Percentiles rank a stretch among this genome's conserved stretches.
Evolutionary conservation across 2,888 invertebrate genomes (phyloP).

Genomic region (Rhodophaea formosa): DNA sequence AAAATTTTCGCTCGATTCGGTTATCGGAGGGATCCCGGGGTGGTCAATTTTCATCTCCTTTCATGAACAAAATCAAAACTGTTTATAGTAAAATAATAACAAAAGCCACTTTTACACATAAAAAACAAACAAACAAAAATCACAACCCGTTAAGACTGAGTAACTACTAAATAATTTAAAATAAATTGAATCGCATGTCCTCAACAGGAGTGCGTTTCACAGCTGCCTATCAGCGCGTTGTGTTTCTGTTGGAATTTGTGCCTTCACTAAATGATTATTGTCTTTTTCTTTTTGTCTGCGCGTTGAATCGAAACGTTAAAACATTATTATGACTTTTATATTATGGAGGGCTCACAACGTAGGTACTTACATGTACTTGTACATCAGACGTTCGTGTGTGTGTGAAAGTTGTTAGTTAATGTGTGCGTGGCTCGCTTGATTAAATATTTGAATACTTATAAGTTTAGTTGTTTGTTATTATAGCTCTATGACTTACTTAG

Average conservation of each 20-base stretch:
- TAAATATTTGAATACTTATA: neutral
- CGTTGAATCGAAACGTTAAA: slow-evolving; percentile 58
- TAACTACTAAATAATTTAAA: neutral
- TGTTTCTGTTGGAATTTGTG: slow-evolving; percentile 63
- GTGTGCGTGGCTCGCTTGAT: neutral
- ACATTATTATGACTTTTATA: slow-evolving; percentile 60
- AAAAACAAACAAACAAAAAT: too few relatives aligned
- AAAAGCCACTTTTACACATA: too few relatives aligned
- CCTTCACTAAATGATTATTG: slow-evolving; percentile 64
- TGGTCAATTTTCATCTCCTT: too few relatives aligned
- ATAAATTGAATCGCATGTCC: slow-evolving; percentile 26
- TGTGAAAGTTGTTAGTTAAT: slow-evolving; percentile 23
- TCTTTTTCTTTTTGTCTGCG: slow-evolving; percentile 55
- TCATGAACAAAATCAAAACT: too few relatives aligned
- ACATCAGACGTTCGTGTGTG: slow-evolving; percentile 22
- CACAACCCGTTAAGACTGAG: too few relatives aligned
- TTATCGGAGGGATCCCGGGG: too few relatives aligned
- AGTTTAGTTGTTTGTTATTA: neutral
- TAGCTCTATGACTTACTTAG: too few relatives aligned
- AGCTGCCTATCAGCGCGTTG: slow-evolving; percentile 51
- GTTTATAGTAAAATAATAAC: too few relatives aligned
- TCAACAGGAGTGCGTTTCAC: slow-evolving; percentile 40
- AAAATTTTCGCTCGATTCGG: too few relatives aligned
- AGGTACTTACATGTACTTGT: slow-evolving; percentile 27
- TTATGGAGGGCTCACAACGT: slow-evolving; percentile 37